Base-by-base conservation (phyloP, 2,797 vertebrate genomes). In the Chrosomus eos region DNA sequence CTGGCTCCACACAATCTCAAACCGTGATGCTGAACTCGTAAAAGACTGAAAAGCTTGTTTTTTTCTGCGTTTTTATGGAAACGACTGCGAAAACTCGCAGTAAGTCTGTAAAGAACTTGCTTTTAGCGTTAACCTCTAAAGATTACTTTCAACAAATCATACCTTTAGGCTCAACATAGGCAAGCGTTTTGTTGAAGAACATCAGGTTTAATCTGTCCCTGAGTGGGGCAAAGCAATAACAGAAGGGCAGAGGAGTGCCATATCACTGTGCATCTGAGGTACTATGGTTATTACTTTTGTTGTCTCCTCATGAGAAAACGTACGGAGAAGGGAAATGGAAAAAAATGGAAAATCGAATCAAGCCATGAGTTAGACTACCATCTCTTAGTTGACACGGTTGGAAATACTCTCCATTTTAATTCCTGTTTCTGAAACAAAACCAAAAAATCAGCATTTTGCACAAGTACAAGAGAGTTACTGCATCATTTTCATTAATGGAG, bases 181-280 rank as follows among this genome's bases (percentile, higher is more conserved):
- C 8, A 10, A 21, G 18, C 2, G 2, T 28, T 66, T 70, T 58
- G n/a, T 13, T 0, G 11, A 38, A 71, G 23, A 81, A 58, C 16
- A 55, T 80, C 23, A 28, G 66, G 31, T 80, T 53, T 68, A 70
- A 81, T 70, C 79, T 81, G 64, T 53, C 79, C 43, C 79, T 19
- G 45, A 70, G 79, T 38, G 79, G 48, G 31, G 2, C 31, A 64
- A 51, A 53, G 64, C 48, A 38, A 70, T 70, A 68, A 68, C 45
- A 68, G 66, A 18, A 53, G 18, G 26, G 64, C 78, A 80, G 21
- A 40, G 5, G 4, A 26, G 26, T 66, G 77, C 28, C 58, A 64
- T 53, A 33, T 53, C 45, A 21, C 21, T 48, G 8, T 36, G 53
- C 7, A 64, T 51, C n/a, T 48, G 23, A 51, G 11, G 19, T 9